Conservation (phyloP, 2,797 vertebrate species). For the Mus minutoides region DNA sequence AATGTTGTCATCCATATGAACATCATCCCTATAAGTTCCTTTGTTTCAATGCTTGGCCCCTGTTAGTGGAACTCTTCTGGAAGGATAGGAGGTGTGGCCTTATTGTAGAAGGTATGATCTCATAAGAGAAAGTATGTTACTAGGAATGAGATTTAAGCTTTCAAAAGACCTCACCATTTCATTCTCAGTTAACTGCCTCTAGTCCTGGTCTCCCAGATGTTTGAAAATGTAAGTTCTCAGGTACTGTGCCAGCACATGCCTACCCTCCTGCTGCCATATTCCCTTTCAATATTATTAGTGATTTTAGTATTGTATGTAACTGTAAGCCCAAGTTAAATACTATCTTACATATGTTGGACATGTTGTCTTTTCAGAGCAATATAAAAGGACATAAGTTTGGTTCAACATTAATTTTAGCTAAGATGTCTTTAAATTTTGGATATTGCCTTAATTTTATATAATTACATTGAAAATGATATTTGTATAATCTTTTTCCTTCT, state of each 20-base stretch:
- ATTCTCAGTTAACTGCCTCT: background rate
- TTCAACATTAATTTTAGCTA: background rate
- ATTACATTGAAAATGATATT: background rate
- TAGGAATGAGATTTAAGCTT: background rate
- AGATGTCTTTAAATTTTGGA: background rate
- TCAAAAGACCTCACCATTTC: background rate
- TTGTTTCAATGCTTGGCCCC: background rate
- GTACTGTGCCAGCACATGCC: background rate
- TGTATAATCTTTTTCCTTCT: background rate
- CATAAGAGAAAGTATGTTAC: background rate
- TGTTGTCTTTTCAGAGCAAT: background rate
- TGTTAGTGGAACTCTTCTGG: background rate
- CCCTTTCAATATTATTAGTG: background rate
- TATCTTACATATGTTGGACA: background rate
- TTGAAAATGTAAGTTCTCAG: background rate
- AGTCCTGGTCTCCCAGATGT: background rate
- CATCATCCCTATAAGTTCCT: background rate
- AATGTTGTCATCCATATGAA: background rate
- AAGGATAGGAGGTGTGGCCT: background rate
- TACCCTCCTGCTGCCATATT: no score
- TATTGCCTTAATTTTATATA: background rate
- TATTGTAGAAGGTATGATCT: background rate
- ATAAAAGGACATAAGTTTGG: background rate
- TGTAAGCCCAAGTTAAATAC: background rate
- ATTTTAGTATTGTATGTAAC: background rate